Percentiles rank a stretch among this genome's conserved stretches.
These are phyloP conservation scores for Ictalurus furcatus DNA, from an alignment of 2,113 vertebrate species.

Conservation along the genomic window DNA sequence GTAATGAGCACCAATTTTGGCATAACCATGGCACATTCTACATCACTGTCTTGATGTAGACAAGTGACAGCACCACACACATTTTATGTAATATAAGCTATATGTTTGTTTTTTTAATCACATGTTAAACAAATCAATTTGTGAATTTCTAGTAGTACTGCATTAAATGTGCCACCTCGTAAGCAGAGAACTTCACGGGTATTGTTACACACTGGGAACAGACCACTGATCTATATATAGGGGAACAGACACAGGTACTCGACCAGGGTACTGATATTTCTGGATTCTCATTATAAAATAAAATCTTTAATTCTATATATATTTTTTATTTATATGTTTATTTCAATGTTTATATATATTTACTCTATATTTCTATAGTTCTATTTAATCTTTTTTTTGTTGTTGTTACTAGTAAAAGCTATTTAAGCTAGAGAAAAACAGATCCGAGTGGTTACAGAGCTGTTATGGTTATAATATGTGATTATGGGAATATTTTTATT, in stretches of 20 bases:
- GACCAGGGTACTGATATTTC: neutral
- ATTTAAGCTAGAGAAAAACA: neutral
- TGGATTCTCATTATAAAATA: neutral
- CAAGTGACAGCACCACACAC: neutral
- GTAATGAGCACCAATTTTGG: no score
- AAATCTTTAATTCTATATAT: neutral
- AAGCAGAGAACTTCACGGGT: neutral
- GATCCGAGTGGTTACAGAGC: neutral
- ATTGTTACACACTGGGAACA: neutral
- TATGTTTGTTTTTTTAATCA: neutral
- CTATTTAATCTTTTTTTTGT: neutral
- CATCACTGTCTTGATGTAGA: no score
- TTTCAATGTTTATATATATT: neutral
- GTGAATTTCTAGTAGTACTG: neutral
- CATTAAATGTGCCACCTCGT: neutral
- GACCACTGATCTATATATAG: neutral
- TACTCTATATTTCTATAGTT: neutral
- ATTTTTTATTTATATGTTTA: neutral
- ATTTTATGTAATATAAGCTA: neutral
- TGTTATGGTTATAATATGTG: neutral
- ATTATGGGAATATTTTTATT: neutral
- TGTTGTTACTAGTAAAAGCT: neutral
- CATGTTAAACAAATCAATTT: neutral
- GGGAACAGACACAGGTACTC: neutral
- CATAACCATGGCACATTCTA: no score